phyloP scores from a whole-genome alignment of 2,113 vertebrate species.

The Arothron firmamentum region DNA sequence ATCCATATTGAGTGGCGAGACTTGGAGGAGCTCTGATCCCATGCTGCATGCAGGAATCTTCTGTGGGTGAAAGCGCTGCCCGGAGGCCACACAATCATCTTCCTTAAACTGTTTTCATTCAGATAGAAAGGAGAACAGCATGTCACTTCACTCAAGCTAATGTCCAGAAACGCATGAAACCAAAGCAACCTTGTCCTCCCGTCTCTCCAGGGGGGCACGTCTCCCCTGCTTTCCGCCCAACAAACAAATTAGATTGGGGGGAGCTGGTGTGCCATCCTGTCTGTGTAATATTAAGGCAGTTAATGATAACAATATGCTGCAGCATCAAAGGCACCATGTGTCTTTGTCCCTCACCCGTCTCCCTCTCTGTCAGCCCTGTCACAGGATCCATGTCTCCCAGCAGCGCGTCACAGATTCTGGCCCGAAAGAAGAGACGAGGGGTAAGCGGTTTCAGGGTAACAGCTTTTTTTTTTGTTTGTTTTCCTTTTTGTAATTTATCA shows the following conservation, averaged over 20 bases:
- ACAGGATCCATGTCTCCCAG: slow-evolving; percentile 86
- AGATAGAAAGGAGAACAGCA: slow-evolving; percentile 64
- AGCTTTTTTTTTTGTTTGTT: not conserved
- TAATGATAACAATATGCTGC: slow-evolving; percentile 77
- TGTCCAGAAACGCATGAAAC: slow-evolving; percentile 67
- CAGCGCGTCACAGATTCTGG: slow-evolving; percentile 87
- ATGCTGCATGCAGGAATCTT: slow-evolving; percentile 41
- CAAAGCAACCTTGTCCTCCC: slow-evolving; percentile 57
- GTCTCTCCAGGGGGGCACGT: slow-evolving; percentile 50
- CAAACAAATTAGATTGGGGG: slow-evolving; percentile 69
- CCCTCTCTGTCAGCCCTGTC: slow-evolving; percentile 75
- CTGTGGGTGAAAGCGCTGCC: slow-evolving; percentile 48
- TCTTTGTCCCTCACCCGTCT: slow-evolving; percentile 22
- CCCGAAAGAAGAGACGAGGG: slow-evolving; percentile 93
- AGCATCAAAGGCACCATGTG: slow-evolving; percentile 61
- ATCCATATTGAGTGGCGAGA: slow-evolving; percentile 64
- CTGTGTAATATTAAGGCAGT: slow-evolving; percentile 69
- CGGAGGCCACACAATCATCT: slow-evolving; percentile 66
- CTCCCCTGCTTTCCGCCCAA: slow-evolving; percentile 51
- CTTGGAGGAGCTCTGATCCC: slow-evolving; percentile 42
- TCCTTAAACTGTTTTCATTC: slow-evolving; percentile 55
- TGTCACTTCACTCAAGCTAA: slow-evolving; percentile 71
- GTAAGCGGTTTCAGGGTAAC: slow-evolving; percentile 70
- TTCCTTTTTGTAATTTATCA: not conserved
- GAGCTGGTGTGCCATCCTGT: slow-evolving; percentile 68